phyloP scores from a whole-genome alignment of 2,113 vertebrate genomes.

The Australoheros scitulus region DNA sequence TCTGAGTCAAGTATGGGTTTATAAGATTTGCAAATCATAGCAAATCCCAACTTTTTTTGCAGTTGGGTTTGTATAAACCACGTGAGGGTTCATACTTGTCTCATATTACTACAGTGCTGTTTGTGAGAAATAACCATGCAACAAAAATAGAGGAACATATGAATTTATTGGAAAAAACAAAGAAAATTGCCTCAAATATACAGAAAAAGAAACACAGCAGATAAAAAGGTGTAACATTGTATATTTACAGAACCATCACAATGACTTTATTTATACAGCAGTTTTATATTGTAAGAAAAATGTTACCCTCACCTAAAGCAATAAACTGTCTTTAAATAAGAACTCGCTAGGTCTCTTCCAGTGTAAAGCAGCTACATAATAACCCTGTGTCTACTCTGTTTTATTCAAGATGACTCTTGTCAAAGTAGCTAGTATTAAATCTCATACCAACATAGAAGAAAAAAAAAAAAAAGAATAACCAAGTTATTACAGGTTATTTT shows the following conservation, averaged over 20 bases:
- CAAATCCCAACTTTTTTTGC: background rate
- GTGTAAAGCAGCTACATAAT: slow-evolving; percentile 51
- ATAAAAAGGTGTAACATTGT: slow-evolving; percentile 70
- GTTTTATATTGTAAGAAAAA: slow-evolving; percentile 61
- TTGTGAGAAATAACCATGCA: background rate
- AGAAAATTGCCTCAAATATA: slow-evolving; percentile 73
- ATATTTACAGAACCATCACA: slow-evolving; percentile 76
- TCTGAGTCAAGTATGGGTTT: too few species aligned
- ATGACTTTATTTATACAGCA: slow-evolving; percentile 65
- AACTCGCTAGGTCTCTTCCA: slow-evolving; percentile 31
- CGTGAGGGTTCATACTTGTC: background rate
- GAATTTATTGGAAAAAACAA: slow-evolving; percentile 78
- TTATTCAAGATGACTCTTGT: background rate
- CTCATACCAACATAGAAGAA: background rate
- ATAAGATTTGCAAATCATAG: background rate
- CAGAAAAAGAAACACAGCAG: slow-evolving; percentile 66
- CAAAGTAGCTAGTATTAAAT: slow-evolving; percentile 6
- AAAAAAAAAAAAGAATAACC: background rate
- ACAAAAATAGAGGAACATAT: slow-evolving; percentile 57
- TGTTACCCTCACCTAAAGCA: slow-evolving; percentile 44
- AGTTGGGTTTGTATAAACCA: background rate
- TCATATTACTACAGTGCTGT: background rate
- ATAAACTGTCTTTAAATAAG: slow-evolving; percentile 51
- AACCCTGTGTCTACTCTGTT: slow-evolving; percentile 20
- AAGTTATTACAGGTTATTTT: slow-evolving; percentile 3